Evolutionary conservation across 2,888 invertebrate genomes (phyloP), one percentile per base, ranked within the genome.

Genomic region (Pristionchus japonicus): DNA sequence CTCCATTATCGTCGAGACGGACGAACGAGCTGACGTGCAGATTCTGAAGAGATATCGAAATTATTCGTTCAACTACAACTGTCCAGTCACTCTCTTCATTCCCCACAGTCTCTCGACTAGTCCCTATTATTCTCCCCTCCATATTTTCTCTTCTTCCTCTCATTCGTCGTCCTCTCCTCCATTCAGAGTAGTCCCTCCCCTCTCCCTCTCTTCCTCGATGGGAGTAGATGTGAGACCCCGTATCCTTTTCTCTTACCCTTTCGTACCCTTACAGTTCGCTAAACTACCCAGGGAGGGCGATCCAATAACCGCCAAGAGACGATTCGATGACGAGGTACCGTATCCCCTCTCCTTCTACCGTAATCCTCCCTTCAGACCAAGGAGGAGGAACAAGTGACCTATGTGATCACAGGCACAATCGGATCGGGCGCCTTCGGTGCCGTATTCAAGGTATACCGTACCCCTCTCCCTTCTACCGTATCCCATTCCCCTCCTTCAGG

Each of bases 1-100:
- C 15, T 90, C 90, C 88, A 92, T 92, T 47, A 94, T 92, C 43
- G 90, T 90, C 1, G 90, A 88, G 9, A 94, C 92, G 23, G 92
- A 88, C 15, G 90, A 90, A 77, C 91, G 90, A 1, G 92, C 89
- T 0, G 90, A 57, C 9, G 88, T 67, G 52, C 93, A 93, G 34
- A 92, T 89, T 83, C 92, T 92, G 85, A 88, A 90, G 74, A 82
- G 13, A 27, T 34, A 64, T 13, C 11, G n/a, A n/a, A n/a, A n/a
- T n/a, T n/a, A n/a, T n/a, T n/a, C n/a, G n/a, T n/a, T n/a, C n/a
- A n/a, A n/a, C n/a, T 64, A 64, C 31, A n/a, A n/a, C n/a, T n/a
- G n/a, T n/a, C n/a, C n/a, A n/a, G n/a, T n/a, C n/a, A n/a, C n/a
- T n/a, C 64, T 34, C 31, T 31, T 34, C 9, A 64, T 31, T 64